Evolutionary conservation across 2,113 vertebrate species (phyloP).

Genomic region (Rhineura floridana): DNA sequence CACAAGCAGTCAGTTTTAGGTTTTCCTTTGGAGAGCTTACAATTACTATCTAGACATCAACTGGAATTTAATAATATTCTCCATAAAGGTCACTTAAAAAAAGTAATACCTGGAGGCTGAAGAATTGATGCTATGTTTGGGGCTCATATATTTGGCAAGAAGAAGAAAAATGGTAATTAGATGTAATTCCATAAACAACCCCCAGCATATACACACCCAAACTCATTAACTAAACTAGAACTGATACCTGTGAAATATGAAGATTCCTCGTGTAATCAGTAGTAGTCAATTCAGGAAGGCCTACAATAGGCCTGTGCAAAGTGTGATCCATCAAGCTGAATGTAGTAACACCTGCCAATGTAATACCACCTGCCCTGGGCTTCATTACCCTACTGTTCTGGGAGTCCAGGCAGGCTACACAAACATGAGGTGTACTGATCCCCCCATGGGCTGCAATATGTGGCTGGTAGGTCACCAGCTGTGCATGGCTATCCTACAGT

Average conservation of each 20-base stretch:
- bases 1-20: slow-evolving; percentile 36
- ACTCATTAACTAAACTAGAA: background rate
- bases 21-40: slow-evolving; percentile 34
- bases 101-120: slow-evolving; percentile 23
- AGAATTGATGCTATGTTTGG: background rate
- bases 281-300: background rate
- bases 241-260: background rate
- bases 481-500: background rate
- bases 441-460: background rate
- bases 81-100: slow-evolving; percentile 20
- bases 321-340: background rate
- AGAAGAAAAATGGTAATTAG: background rate
- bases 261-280: background rate
- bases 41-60: slow-evolving; percentile 38
- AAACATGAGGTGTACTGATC: background rate
- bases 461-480: background rate
- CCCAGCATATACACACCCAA: background rate
- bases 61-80: slow-evolving; percentile 44
- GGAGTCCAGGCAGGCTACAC: background rate
- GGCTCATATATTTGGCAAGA: slow-evolving; percentile 27
- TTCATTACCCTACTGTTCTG: background rate
- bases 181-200: background rate
- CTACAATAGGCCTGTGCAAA: background rate
- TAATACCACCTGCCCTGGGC: background rate
- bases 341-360: background rate